phyloP scores from a whole-genome alignment of 2,113 vertebrate species.

The Prietella phreatophila region DNA sequence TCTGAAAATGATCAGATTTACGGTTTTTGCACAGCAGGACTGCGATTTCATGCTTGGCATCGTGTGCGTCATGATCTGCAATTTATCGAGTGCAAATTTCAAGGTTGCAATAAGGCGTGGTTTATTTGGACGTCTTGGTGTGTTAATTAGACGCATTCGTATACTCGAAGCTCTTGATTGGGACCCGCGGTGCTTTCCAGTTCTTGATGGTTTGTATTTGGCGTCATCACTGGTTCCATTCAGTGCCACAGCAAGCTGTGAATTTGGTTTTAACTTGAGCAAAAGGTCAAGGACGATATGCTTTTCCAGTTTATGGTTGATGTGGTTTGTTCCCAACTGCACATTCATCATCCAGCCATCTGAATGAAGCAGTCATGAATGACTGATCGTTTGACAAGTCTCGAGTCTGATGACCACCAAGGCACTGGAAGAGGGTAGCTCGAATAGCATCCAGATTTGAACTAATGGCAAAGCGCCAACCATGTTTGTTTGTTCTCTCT shows the following conservation, averaged over 20 bases:
- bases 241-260: slow-evolving; percentile 4
- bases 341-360: not conserved
- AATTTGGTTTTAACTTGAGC: slow-evolving; percentile 11
- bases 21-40: not conserved
- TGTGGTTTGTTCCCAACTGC: not conserved
- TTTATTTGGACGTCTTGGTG: slow-evolving; percentile 15
- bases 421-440: not conserved
- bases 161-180: not conserved
- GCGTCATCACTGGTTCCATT: not conserved
- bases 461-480: not conserved
- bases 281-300: not conserved
- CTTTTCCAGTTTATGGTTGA: not conserved
- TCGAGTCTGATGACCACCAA: not conserved
- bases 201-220: slow-evolving; percentile 21
- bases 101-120: slow-evolving; percentile 3
- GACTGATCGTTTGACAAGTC: not conserved
- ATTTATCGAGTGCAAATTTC: slow-evolving; percentile 27
- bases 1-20: not conserved
- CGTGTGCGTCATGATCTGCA: slow-evolving; percentile 35
- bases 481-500: not conserved
- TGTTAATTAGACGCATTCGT: slow-evolving; percentile 3
- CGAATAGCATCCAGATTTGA: not conserved
- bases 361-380: slow-evolving; percentile 2
- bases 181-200: not conserved
- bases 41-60: slow-evolving; percentile 6